These are phyloP conservation scores for Pseudomyrmex dendroicus DNA, from an alignment of 1,140 invertebrate species.

Conservation along the genomic window DNA sequence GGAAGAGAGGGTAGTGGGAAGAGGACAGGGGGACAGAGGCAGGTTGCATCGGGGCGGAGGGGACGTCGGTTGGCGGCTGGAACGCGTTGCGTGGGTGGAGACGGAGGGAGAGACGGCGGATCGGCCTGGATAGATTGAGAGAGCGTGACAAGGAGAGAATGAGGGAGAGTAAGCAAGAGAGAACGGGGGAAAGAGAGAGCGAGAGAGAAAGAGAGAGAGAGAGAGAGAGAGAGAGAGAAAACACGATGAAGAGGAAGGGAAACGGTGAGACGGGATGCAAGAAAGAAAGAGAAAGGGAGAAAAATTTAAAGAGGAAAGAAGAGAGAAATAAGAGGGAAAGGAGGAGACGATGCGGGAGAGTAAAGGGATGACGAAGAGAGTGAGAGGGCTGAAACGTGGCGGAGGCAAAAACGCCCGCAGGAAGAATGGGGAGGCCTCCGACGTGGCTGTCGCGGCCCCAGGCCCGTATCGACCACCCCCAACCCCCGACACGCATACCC, in stretches of 20 bases:
- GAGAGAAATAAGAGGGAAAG: slow-evolving; percentile 19
- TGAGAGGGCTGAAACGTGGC: slow-evolving; percentile 58
- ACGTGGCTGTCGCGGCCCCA: slow-evolving; percentile 82
- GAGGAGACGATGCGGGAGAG: not conserved
- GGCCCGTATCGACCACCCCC: slow-evolving; percentile 83
- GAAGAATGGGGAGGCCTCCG: slow-evolving; percentile 83
- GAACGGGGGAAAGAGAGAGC: not conserved
- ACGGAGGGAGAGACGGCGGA: slow-evolving; percentile 60
- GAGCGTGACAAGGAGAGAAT: slow-evolving; percentile 35
- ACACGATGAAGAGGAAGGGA: not conserved
- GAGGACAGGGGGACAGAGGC: slow-evolving; percentile 72
- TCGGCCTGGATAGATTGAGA: slow-evolving; percentile 60
- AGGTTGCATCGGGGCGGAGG: slow-evolving; percentile 46
- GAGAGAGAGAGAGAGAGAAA: not conserved
- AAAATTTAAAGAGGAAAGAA: slow-evolving; percentile 16
- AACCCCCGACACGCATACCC: slow-evolving; percentile 50
- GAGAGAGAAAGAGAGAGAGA: not conserved
- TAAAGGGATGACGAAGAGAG: not conserved
- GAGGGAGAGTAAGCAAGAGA: not conserved
- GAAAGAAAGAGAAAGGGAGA: slow-evolving; percentile 13
- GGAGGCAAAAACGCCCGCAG: slow-evolving; percentile 83
- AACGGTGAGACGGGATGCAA: too few species aligned
- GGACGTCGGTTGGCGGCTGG: slow-evolving; percentile 66
- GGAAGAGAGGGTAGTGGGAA: slow-evolving; percentile 54
- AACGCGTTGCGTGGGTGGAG: slow-evolving; percentile 70